These are phyloP conservation scores for Pseudorhiza aurosa DNA, from an alignment of 30 jellyfish, hydroid and myxozoan genomes.

Conservation along the genomic window DNA sequence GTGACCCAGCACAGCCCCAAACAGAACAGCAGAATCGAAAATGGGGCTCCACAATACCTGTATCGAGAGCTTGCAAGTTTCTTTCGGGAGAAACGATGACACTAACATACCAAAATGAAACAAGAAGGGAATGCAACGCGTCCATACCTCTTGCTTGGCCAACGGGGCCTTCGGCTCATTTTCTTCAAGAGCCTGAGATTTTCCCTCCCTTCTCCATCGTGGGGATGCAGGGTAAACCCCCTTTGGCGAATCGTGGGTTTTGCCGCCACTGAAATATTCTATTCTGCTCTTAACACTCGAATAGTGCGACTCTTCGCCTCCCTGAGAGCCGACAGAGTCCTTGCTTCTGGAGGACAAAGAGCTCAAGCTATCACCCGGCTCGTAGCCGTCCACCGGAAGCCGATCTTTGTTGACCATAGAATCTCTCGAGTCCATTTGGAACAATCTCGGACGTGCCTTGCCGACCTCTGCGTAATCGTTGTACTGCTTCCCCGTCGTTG, in stretches of 20 bases:
- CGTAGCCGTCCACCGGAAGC: constrained; percentile 73
- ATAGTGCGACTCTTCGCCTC: constrained; percentile 55
- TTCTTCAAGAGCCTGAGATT: constrained; percentile 48
- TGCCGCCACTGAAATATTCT: constrained; percentile 37
- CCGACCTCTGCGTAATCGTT: constrained; percentile 64
- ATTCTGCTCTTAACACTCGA: constrained; percentile 40
- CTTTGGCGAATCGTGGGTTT: constrained; percentile 34
- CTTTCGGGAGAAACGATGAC: too few species aligned
- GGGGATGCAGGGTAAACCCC: constrained; percentile 55
- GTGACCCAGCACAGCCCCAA: too few species aligned
- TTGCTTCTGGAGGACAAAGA: constrained; percentile 85
- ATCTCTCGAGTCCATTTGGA: constrained; percentile 34
- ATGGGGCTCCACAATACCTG: too few species aligned
- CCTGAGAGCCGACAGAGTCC: constrained; percentile 92
- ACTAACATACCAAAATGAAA: too few species aligned
- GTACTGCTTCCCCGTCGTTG: constrained; percentile 43
- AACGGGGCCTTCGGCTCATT: constrained; percentile 81
- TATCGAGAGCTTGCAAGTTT: too few species aligned
- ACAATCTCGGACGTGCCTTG: constrained; percentile 50
- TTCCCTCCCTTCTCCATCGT: constrained; percentile 54
- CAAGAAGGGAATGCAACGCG: too few species aligned
- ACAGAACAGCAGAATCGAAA: too few species aligned
- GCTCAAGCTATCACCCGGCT: constrained; percentile 91
- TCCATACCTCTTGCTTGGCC: constrained; percentile 88
- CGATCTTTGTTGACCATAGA: constrained; percentile 9